Evolutionary conservation across 1,140 invertebrate genomes (phyloP).

Genomic region (Riptortus pedestris): DNA sequence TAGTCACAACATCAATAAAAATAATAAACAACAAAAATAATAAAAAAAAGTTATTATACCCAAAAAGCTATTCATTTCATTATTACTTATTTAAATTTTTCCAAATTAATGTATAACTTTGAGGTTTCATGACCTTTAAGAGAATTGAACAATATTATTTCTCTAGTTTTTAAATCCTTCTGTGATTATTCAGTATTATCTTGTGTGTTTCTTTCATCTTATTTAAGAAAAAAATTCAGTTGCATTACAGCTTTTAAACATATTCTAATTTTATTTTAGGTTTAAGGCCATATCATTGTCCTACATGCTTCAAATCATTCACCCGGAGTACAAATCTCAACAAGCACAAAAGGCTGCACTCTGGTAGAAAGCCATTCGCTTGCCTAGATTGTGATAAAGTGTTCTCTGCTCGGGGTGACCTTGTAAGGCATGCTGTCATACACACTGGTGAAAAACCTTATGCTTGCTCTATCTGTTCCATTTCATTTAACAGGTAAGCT

Average conservation of each 20-base stretch:
- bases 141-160: too few species aligned
- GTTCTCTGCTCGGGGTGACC: slow-evolving; percentile 51
- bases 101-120: too few species aligned
- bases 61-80: too few species aligned
- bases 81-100: too few species aligned
- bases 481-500: slow-evolving; percentile 31
- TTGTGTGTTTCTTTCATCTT: too few species aligned
- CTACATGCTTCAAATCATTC: slow-evolving; percentile 55
- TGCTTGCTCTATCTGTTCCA: slow-evolving; percentile 34
- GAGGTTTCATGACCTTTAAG: too few species aligned
- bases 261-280: slow-evolving; percentile 19
- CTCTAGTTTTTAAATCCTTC: too few species aligned
- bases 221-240: too few species aligned
- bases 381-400: slow-evolving; percentile 49
- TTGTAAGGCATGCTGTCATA: slow-evolving; percentile 43
- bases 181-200: too few species aligned
- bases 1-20: too few species aligned
- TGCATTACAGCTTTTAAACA: not conserved
- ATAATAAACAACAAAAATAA: too few species aligned
- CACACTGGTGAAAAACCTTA: slow-evolving; percentile 37
- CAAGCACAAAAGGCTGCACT: slow-evolving; percentile 68
- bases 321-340: slow-evolving; percentile 70
- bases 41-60: too few species aligned
- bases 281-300: slow-evolving; percentile 47
- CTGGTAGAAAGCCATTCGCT: slow-evolving; percentile 47